Conservation (phyloP, 2,113 vertebrate genomes). For the Nettapus auritus region DNA sequence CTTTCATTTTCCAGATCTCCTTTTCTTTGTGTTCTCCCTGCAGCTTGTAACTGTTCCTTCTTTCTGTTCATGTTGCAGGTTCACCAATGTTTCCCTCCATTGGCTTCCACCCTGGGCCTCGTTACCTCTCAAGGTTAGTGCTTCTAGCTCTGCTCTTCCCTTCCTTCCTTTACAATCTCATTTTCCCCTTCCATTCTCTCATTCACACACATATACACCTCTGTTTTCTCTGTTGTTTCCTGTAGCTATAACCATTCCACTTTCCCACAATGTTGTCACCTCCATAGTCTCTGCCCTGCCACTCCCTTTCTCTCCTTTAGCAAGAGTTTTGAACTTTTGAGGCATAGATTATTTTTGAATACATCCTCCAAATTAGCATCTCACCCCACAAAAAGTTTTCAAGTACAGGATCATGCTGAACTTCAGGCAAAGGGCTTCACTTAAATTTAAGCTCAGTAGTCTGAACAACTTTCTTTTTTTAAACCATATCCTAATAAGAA, state of each 20-base stretch:
- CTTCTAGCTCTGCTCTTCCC: no score
- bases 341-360: neutral
- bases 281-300: neutral
- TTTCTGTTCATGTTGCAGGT: no score
- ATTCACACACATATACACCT: neutral
- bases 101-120: no score
- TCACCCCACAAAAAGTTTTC: neutral
- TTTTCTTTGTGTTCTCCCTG: no score
- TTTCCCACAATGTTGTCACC: neutral
- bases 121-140: no score
- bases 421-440: neutral
- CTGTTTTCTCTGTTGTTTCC: neutral
- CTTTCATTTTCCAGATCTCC: no score
- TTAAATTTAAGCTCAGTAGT: neutral
- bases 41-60: no score
- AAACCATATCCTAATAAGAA: neutral
- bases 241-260: neutral
- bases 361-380: neutral
- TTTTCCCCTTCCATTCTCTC: neutral
- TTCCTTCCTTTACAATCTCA: no score
- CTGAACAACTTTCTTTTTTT: neutral
- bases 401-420: fast-evolving
- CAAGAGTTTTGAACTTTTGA: neutral
- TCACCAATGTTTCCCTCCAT: no score
- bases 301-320: neutral